A percentile compares a stretch with the other conserved stretches of the same genome.
Evolutionary conservation across 2,888 invertebrate species (phyloP).

Genomic region (Griposia aprilina): DNA sequence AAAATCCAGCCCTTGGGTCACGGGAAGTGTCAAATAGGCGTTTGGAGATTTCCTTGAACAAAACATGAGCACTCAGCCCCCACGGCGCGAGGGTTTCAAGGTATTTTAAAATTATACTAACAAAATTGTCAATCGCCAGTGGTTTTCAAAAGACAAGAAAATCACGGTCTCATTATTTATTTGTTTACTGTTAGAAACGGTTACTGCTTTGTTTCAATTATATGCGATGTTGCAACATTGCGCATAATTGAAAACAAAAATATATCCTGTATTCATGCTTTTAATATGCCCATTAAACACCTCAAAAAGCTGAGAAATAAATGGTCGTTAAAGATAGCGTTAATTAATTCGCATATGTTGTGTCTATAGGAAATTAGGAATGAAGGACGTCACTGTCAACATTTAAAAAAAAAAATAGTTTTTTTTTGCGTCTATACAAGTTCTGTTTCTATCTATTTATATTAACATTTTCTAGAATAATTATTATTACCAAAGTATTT

Average conservation of each 20-base stretch:
- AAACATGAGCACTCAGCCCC: no score
- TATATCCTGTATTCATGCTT: background rate
- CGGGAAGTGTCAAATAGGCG: no score
- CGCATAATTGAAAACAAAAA: background rate
- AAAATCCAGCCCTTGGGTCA: no score
- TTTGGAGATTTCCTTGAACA: no score
- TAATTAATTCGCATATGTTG: conserved; percentile 38
- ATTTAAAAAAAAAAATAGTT: background rate
- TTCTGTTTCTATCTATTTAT: background rate
- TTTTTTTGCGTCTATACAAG: background rate
- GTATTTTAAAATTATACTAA: no score
- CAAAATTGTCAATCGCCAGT: no score
- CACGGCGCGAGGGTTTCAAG: no score
- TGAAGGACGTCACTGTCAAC: conserved; percentile 10
- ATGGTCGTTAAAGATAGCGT: conserved; percentile 37
- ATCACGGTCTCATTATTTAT: no score
- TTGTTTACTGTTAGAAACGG: no score
- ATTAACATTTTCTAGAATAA: background rate
- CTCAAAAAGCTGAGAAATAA: conserved; percentile 30
- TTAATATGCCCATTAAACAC: conserved; percentile 14
- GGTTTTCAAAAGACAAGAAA: no score
- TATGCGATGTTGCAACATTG: no score
- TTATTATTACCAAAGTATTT: background rate
- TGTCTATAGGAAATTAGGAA: background rate
- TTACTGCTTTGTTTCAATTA: no score